Base-by-base conservation (phyloP, 2,797 vertebrate genomes). In the Naso thynnoides region DNA sequence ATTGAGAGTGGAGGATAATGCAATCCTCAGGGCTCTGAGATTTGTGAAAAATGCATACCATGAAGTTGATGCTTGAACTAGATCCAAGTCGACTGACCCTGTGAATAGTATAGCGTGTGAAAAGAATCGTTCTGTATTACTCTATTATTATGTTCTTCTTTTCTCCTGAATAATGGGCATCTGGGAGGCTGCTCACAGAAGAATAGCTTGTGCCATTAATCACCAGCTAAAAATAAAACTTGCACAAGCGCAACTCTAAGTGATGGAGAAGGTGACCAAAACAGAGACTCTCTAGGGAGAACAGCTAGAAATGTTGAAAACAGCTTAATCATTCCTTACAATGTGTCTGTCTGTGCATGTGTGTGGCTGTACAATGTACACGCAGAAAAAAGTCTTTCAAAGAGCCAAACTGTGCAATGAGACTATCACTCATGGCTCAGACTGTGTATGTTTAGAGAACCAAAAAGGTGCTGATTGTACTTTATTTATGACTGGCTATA, bases 171-270 rank as follows among this genome's bases (percentile, higher is more conserved):
- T 70, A 74, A 79, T 70, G 26, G 53, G 44, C 14, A 42, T 16
- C 29, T 14, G 65, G 39, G 15, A 68, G 59, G 52, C 21, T 58
- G 47, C 36, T 74, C 65, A 39, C 70, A 70, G 36, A 84, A 65
- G 72, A 79, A 47, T 23, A 59, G 44, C 52, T 41, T 21, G 54
- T 36, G 31, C 63, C 64, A 86, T 91, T 87, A 85, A 81, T 90
- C 88, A 86, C 14, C 0, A 8, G 61, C 84, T 86, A 88, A 89
- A 89, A 87, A 89, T 89, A 86, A 89, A 85, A 82, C 58, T 41
- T 57, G 50, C 64, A 67, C 49, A 67, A 54, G 56, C 65, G 18
- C 64, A 59, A 52, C 39, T 68, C 39, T 42, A 44, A 54, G 59
- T 84, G 83, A 88, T 84, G 75, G 66, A 90, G 82, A 88, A 78